phyloP scores from a whole-genome alignment of 92 coral and sea anemone genomes.

The Epizoanthus stellaris region DNA sequence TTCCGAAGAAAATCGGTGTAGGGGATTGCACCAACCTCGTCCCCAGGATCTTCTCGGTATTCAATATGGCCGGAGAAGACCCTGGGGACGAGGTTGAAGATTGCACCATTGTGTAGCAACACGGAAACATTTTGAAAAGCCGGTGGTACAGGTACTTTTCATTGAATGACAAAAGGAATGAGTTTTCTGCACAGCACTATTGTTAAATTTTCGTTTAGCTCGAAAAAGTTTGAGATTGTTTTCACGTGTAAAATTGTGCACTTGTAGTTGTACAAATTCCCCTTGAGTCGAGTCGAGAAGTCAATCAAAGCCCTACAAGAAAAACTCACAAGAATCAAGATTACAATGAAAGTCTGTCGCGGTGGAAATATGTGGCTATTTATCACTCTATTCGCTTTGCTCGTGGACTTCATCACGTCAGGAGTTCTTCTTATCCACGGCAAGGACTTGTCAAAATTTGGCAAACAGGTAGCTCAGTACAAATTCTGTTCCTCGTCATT shows the following conservation, averaged over 20 bases:
- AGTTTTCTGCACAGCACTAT: too few species aligned
- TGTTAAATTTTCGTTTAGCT: too few species aligned
- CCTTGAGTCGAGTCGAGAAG: too few species aligned
- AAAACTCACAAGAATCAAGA: not conserved
- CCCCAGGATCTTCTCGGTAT: too few species aligned
- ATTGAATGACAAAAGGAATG: too few species aligned
- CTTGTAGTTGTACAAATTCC: too few species aligned
- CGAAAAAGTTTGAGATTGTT: too few species aligned
- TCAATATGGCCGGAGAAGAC: too few species aligned
- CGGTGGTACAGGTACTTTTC: too few species aligned
- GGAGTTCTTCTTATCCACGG: constrained; percentile 72
- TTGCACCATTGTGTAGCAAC: constrained; percentile 1
- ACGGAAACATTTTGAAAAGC: not conserved
- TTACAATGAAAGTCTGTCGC: not conserved
- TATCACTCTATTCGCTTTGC: constrained; percentile 16
- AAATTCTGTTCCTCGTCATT: constrained; percentile 79
- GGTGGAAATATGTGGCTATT: constrained; percentile 11
- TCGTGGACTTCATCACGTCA: constrained; percentile 68
- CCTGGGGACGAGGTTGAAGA: too few species aligned
- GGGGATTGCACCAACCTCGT: too few species aligned
- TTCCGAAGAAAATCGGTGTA: not conserved
- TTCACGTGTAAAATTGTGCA: too few species aligned
- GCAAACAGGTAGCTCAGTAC: constrained; percentile 48
- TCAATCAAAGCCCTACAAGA: not conserved
- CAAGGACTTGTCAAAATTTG: constrained; percentile 58